Evolutionary conservation across 2,113 vertebrate species (phyloP).

Genomic region (Haplochromis burtoni): DNA sequence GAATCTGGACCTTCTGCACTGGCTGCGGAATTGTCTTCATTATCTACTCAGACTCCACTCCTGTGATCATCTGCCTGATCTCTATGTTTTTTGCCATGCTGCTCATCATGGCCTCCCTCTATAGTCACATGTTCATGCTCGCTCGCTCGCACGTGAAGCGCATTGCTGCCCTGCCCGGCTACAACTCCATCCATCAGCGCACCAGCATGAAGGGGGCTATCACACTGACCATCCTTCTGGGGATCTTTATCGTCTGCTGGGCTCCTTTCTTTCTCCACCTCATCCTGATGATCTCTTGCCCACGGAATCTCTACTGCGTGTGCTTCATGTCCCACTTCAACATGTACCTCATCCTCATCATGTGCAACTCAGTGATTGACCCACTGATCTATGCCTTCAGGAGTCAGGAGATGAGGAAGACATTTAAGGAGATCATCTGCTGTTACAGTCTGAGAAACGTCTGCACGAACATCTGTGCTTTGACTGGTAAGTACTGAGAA

Average conservation of each 20-base stretch:
- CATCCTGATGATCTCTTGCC: slow-evolving; percentile 92
- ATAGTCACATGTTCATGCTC: slow-evolving; percentile 94
- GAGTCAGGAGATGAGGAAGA: slow-evolving; percentile 94
- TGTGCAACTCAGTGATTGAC: slow-evolving; percentile 93
- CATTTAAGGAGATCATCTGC: slow-evolving; percentile 89
- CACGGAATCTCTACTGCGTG: slow-evolving; percentile 88
- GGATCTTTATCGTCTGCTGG: slow-evolving; percentile 93
- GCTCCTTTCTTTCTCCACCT: slow-evolving; percentile 95
- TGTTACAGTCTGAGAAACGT: slow-evolving; percentile 73
- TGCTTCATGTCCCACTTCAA: slow-evolving; percentile 98
- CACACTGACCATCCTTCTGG: slow-evolving; percentile 88
- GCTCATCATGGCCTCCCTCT: slow-evolving; percentile 89
- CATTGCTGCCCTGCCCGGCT: slow-evolving; percentile 82
- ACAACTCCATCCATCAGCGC: slow-evolving; percentile 76
- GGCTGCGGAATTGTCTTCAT: slow-evolving; percentile 92
- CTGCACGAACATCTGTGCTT: slow-evolving; percentile 64
- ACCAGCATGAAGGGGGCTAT: slow-evolving; percentile 88
- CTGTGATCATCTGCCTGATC: slow-evolving; percentile 87
- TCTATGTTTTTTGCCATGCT: slow-evolving; percentile 94
- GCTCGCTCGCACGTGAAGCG: slow-evolving; percentile 85
- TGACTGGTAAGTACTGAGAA: slow-evolving; percentile 74
- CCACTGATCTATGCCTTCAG: slow-evolving; percentile 94
- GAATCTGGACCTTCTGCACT: slow-evolving; percentile 89
- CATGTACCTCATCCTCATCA: slow-evolving; percentile 96
- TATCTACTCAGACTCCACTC: slow-evolving; percentile 86